Evolutionary conservation across 1,140 invertebrate species (phyloP).

Genomic region (Drosophila tani): DNA sequence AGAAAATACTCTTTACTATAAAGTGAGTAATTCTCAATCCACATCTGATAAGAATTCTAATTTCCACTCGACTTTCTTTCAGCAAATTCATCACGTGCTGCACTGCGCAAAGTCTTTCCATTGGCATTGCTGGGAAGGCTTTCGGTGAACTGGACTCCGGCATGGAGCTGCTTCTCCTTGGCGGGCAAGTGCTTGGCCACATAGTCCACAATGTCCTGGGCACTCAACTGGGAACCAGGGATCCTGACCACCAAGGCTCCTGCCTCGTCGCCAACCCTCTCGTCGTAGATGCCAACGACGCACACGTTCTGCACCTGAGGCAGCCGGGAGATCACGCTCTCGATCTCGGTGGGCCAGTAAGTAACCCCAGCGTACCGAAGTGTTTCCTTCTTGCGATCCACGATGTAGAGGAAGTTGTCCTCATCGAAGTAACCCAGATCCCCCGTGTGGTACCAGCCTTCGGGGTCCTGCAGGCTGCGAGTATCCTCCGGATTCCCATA

Average conservation of each 20-base stretch:
- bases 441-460: conserved; percentile 91
- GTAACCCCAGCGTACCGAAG: too few relatives aligned
- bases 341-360: too few relatives aligned
- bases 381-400: conserved; percentile 90
- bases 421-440: conserved; percentile 90
- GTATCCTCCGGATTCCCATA: conserved; percentile 87
- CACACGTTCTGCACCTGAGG: conserved; percentile 48
- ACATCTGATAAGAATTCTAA: neutral
- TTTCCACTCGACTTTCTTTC: neutral
- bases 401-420: conserved; percentile 88
- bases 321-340: too few relatives aligned
- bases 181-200: conserved; percentile 67
- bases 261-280: conserved; percentile 56
- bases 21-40: neutral
- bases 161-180: conserved; percentile 85
- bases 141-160: conserved; percentile 87
- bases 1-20: neutral
- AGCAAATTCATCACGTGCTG: conserved; percentile 68
- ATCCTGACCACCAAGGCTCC: conserved; percentile 62
- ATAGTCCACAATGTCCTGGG: conserved; percentile 47
- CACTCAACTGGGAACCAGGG: conserved; percentile 29
- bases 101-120: conserved; percentile 87
- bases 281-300: conserved; percentile 69
- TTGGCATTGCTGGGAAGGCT: conserved; percentile 87
- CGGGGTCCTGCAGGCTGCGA: conserved; percentile 86